Base-by-base conservation (phyloP, 2,888 invertebrate species). In the Nycteola revayana region DNA sequence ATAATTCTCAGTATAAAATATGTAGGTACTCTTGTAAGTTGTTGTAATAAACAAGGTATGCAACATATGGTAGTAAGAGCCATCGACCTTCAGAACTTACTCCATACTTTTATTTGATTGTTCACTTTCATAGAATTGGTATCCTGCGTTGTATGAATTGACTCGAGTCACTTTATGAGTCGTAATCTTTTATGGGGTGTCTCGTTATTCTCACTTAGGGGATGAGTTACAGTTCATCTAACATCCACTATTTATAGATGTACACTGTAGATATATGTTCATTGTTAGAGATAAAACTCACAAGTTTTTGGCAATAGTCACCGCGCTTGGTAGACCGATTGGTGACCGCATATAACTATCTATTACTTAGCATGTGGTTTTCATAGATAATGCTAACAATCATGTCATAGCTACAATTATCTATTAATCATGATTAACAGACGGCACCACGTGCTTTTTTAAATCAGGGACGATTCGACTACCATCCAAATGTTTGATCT, bases 1-100 rank as follows among this genome's bases (percentile, higher is more conserved):
- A 21, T 7, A 5, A 21, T 21, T 14, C 14, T n/a, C 7, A 7
- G 2, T 21, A 21, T 48, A n/a, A 5, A 21, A 21, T n/a, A n/a
- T 5, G 43, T 60, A 72, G 69, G 59, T 71, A 70, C 68, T 70
- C 60, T 64, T 62, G 66, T 61, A 64, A 72, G 70, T 67, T 70
- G 59, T 64, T 62, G 66, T 61, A 64, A 72, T 73, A 73, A 72
- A 62, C 61, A 59, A 69, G 64, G 63, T 58, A 64, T 66, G 63
- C 53, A 55, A 63, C 75, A 74, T 68, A 75, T 75, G 74, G 70
- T 58, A 55, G 60, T 64, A 60, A 54, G 49, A 66, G 69, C 56
- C 70, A 66, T 60, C 63, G 66, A 50, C 60, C 70, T 42, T 47
- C 32, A 36, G 34, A 33, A 60, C 53, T 52, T 56, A 60, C 53